A percentile compares a stretch with the other conserved stretches of the same genome.
Evolutionary conservation across 2,797 vertebrate species (phyloP).

Genomic region (Heteromormyrus szaboi): DNA sequence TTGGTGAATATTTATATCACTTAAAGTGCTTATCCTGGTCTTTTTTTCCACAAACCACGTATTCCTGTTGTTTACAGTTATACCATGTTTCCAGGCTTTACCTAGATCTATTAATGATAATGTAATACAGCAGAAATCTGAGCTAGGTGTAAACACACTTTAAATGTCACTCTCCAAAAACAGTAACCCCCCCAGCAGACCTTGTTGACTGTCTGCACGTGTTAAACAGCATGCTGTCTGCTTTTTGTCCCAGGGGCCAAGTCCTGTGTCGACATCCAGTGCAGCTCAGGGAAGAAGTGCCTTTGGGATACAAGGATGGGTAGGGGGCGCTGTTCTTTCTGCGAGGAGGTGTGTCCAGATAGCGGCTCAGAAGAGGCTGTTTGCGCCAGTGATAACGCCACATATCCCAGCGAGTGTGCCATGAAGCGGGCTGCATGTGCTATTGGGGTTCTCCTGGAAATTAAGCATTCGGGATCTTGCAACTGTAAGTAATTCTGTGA

Average conservation of each 20-base stretch:
- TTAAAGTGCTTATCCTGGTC: neutral
- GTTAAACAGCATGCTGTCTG: neutral
- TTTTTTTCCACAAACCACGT: neutral
- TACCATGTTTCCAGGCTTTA: neutral
- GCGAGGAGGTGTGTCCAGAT: conserved; percentile 81
- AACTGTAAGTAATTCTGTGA: conserved; percentile 91
- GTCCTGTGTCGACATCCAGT: conserved; percentile 95
- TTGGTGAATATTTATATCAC: neutral
- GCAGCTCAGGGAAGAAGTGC: conserved; percentile 85
- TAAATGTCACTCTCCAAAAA: neutral
- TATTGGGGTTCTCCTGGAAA: conserved; percentile 84
- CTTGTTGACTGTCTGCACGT: neutral
- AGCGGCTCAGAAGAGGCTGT: conserved; percentile 86
- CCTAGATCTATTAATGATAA: neutral
- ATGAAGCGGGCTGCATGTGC: conserved; percentile 96
- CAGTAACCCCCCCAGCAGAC: neutral
- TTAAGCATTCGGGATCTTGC: conserved; percentile 97
- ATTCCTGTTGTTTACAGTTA: neutral
- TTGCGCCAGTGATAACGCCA: conserved; percentile 95
- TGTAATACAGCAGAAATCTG: neutral
- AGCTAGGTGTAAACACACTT: conserved; percentile 1
- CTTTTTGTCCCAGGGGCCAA: conserved; percentile 76
- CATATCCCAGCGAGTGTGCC: conserved; percentile 91
- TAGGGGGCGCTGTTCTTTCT: conserved; percentile 85
- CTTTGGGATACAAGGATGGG: conserved; percentile 89